A percentile compares a stretch with the other conserved stretches of the same genome.
Conservation (phyloP, 2,113 vertebrate genomes). For the Drymodes brunneopygia region DNA sequence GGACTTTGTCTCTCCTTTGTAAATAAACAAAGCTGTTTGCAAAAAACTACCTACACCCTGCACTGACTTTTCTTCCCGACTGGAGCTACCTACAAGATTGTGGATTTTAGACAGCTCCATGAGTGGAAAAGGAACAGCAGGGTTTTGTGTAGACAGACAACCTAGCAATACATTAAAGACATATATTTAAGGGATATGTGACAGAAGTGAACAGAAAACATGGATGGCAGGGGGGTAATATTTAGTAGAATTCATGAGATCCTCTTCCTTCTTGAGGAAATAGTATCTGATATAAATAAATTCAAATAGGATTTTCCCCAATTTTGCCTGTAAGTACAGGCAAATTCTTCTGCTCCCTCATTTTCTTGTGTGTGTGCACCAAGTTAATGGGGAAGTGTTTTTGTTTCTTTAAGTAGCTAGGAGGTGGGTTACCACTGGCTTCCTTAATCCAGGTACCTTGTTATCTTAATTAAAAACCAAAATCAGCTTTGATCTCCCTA, state of each 20-base stretch:
- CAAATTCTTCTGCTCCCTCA: not conserved
- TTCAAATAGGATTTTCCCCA: not conserved
- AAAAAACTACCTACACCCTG: not conserved
- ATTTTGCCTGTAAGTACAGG: not conserved
- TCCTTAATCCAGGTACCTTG: conserved; percentile 61
- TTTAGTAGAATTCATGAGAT: not conserved
- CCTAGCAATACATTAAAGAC: not conserved
- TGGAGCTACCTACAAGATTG: not conserved
- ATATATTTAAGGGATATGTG: not conserved
- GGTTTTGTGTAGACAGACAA: not conserved
- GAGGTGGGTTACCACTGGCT: conserved; percentile 36
- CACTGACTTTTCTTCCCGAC: not conserved
- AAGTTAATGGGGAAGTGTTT: conserved; percentile 52
- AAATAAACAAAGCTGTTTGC: conserved; percentile 7
- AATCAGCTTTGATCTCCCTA: conserved; percentile 62
- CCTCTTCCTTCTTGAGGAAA: not conserved
- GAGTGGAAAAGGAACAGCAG: not conserved
- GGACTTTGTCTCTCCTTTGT: not conserved
- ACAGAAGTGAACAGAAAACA: not conserved
- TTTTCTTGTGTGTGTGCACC: not conserved
- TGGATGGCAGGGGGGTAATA: not conserved
- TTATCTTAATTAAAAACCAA: conserved; percentile 69
- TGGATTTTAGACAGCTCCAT: not conserved
- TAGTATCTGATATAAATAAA: not conserved
- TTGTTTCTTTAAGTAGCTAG: conserved; percentile 31